phyloP scores from a whole-genome alignment of 2,113 vertebrate species.

The Lagopus muta region DNA sequence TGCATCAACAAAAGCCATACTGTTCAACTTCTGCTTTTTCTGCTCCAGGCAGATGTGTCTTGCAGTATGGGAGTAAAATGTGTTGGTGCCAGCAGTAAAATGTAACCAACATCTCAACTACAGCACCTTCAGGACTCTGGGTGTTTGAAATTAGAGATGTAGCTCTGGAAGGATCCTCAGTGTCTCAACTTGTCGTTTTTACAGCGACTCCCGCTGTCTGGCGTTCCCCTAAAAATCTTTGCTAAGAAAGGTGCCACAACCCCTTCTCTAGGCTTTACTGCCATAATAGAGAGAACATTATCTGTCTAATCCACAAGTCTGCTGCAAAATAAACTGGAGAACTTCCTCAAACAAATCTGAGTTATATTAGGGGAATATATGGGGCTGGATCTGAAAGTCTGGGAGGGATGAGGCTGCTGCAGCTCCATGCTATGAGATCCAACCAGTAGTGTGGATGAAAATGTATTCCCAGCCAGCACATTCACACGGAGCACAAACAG shows the following conservation, averaged over 20 bases:
- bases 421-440: accelerated
- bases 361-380: background rate
- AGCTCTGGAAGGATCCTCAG: background rate
- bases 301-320: background rate
- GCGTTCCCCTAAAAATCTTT: background rate
- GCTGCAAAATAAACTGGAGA: background rate
- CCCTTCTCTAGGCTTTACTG: background rate
- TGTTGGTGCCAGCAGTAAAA: background rate
- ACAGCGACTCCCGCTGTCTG: background rate
- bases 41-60: background rate
- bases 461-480: accelerated
- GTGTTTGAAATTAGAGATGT: background rate
- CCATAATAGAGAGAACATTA: background rate
- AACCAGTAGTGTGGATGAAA: background rate
- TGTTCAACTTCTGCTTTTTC: background rate
- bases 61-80: background rate
- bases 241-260: background rate
- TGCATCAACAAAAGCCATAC: background rate
- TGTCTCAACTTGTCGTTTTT: background rate
- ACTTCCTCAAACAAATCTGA: background rate
- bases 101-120: background rate
- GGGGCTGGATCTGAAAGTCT: background rate
- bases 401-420: background rate
- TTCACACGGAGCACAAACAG: accelerated
- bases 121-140: background rate